Evolutionary conservation across 2,113 vertebrate species (phyloP).

Genomic region (Alligator sinensis): DNA sequence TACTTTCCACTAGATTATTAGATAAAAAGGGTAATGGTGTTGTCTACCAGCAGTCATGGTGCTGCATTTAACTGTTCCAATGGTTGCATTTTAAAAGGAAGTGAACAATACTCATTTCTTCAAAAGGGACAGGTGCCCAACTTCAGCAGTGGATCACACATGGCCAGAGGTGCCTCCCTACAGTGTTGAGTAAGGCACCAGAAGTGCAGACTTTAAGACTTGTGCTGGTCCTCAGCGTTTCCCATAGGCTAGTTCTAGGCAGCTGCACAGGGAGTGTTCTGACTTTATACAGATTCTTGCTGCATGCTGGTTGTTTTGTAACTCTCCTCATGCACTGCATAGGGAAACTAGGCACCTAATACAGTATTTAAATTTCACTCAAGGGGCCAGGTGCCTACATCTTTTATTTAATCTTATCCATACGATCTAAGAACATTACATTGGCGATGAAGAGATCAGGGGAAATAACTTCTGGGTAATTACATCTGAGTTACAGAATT

Average conservation of each 20-base stretch:
- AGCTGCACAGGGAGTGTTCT: not conserved
- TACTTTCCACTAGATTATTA: not conserved
- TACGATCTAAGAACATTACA: not conserved
- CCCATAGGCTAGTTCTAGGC: not conserved
- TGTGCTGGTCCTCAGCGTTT: not conserved
- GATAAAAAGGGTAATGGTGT: too few relatives aligned
- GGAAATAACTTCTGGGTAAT: not conserved
- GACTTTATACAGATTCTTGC: too few relatives aligned
- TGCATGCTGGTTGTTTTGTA: not conserved
- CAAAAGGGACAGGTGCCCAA: too few relatives aligned
- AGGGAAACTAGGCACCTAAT: not conserved
- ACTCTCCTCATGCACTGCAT: not conserved
- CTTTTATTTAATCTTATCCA: not conserved
- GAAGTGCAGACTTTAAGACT: not conserved
- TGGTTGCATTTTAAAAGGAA: too few relatives aligned
- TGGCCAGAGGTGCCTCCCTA: not conserved
- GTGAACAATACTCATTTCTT: too few relatives aligned
- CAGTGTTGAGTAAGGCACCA: not conserved
- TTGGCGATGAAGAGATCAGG: not conserved
- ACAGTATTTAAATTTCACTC: accelerated
- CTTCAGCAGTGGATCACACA: not conserved
- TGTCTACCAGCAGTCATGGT: too few relatives aligned
- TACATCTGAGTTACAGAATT: not conserved
- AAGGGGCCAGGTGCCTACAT: not conserved
- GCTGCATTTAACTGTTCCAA: too few relatives aligned